These are phyloP conservation scores for Prunella fulvescens DNA, from an alignment of 2,113 vertebrate species.

Conservation along the genomic window DNA sequence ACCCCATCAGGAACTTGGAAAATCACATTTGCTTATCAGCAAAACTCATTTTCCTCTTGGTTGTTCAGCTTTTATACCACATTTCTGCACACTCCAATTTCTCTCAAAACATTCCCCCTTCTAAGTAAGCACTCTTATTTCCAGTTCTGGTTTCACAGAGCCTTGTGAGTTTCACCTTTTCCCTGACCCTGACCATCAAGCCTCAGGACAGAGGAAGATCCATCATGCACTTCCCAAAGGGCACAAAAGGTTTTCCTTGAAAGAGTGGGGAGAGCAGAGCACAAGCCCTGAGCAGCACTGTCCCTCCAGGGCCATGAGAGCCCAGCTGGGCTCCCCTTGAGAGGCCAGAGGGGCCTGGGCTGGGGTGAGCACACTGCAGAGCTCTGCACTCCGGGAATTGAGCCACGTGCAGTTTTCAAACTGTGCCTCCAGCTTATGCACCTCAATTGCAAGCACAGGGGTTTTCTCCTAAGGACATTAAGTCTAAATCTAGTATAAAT, in stretches of 20 bases:
- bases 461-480: background rate
- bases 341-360: background rate
- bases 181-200: background rate
- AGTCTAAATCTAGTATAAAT: slow-evolving; percentile 18
- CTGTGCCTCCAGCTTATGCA: background rate
- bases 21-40: background rate
- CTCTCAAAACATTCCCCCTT: background rate
- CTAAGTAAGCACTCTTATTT: background rate
- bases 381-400: background rate
- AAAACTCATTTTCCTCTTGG: background rate
- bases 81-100: background rate
- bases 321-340: background rate
- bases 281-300: background rate
- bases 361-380: accelerated
- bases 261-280: background rate
- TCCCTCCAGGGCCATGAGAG: background rate
- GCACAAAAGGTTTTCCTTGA: background rate
- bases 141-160: background rate
- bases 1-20: background rate
- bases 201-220: background rate
- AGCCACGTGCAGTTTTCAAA: background rate
- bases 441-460: background rate
- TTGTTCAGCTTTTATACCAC: background rate
- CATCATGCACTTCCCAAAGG: accelerated
- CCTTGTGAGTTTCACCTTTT: background rate